Evolutionary conservation across 2,797 vertebrate species (phyloP), one percentile per base, ranked within the genome.

Genomic region (Spondyliosoma cantharus): DNA sequence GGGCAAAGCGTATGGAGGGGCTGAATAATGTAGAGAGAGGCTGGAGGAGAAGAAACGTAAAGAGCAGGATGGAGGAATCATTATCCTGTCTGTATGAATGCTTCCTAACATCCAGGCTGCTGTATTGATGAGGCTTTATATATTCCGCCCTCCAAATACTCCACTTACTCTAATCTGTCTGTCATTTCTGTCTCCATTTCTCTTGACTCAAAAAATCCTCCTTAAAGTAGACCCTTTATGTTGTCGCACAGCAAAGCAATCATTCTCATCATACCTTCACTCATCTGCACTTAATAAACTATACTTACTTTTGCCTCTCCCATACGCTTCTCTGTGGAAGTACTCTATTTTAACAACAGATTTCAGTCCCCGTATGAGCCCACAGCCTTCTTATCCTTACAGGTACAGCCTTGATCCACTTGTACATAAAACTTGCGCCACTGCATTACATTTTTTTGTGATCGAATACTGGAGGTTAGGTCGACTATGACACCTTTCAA

Each of bases 1-100:
- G 15, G 46, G 1, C 14, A 3, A 16, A 29, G 49, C 62, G 46
- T 0, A 17, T 7, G 3, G 17, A 7, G 4, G 48, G 15, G 22
- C 4, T 54, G 37, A 58, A 70, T 25, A 12, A 45, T 42, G 15
- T 12, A 5, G 16, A 54, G 15, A 54, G 53, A 15, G 3, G 20
- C 25, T 15, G 24, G n/a, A 73, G 13, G 1, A 48, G n/a, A 60
- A 17, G 15, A 37, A 71, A 60, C 12, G 17, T 19, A 12, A 17
- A 80, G 17, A 48, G 22, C 14, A 19, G 45, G 2, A 3, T 5
- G 19, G 15, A 29, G 22, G 17, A 62, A 22, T 50, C 70, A 80
- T 83, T 78, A 78, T 49, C 3, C 3, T 48, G 71, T 69, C 49
- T 65, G 14, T 27, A 42, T 74, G 53, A 20, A 14, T n/a, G 15